Evolutionary conservation across 2,888 invertebrate genomes (phyloP).

Genomic region (Lacanobia oleracea): DNA sequence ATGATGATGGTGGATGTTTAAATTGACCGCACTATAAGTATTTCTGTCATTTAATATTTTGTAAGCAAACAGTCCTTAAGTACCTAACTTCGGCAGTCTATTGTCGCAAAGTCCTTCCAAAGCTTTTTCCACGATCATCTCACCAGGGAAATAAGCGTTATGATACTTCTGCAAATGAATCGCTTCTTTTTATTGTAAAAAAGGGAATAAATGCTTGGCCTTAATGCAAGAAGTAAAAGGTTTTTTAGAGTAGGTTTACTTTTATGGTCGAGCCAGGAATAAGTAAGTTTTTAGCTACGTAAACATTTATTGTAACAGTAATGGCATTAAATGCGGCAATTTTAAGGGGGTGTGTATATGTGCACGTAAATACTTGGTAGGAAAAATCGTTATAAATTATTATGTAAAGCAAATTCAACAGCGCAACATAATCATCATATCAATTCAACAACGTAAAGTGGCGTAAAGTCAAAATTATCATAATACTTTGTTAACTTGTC

Average conservation of each 20-base stretch:
- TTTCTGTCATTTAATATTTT: background rate
- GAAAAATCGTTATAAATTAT: too few species aligned
- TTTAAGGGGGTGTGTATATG: too few species aligned
- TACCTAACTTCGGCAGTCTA: slow-evolving; percentile 6
- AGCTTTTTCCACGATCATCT: slow-evolving; percentile 14
- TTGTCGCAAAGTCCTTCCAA: slow-evolving; percentile 4
- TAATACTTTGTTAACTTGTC: too few species aligned
- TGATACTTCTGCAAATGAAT: slow-evolving; percentile 49
- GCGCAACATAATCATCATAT: too few species aligned
- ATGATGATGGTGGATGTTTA: too few species aligned
- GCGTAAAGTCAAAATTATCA: too few species aligned
- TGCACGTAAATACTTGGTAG: too few species aligned
- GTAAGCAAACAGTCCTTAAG: slow-evolving; percentile 7
- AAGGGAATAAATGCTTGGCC: background rate
- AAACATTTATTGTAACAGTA: background rate
- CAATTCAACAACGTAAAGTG: too few species aligned
- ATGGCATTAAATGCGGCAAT: background rate
- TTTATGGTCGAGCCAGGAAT: background rate
- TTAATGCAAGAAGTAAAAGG: slow-evolving; percentile 30
- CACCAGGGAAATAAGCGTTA: slow-evolving; percentile 52
- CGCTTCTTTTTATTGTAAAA: slow-evolving; percentile 39
- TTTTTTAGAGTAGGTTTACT: slow-evolving; percentile 12
- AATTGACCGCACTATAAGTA: too few species aligned
- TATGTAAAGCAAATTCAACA: too few species aligned
- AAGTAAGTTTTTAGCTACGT: background rate